A percentile compares a stretch with the other conserved stretches of the same genome.
Evolutionary conservation across 1,140 invertebrate species (phyloP).

Genomic region (Chrysomallon squamiferum): DNA sequence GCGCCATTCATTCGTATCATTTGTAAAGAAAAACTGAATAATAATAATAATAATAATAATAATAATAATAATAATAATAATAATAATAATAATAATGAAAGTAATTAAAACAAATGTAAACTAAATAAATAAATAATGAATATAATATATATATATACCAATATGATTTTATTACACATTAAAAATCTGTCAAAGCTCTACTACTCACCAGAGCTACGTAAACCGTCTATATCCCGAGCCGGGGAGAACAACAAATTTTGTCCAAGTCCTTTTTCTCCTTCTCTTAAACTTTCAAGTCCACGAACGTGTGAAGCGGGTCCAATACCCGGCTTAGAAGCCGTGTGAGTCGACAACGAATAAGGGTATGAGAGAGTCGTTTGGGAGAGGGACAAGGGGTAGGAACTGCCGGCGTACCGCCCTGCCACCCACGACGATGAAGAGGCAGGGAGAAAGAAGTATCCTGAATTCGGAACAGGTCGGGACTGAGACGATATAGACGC

Average conservation of each 20-base stretch:
- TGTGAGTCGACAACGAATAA: constrained; percentile 40
- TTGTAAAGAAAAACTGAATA: too few species aligned
- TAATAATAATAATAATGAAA: too few species aligned
- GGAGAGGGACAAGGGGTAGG: constrained; percentile 35
- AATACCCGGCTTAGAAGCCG: constrained; percentile 22
- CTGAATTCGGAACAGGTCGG: constrained; percentile 19
- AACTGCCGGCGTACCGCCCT: constrained; percentile 26
- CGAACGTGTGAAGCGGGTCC: constrained; percentile 18
- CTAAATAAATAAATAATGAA: too few species aligned
- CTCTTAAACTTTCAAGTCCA: constrained; percentile 15
- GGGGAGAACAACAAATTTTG: constrained; percentile 29
- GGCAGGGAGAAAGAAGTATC: constrained; percentile 30
- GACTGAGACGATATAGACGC: constrained; percentile 13
- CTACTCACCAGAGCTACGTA: constrained; percentile 23
- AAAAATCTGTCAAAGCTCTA: too few species aligned
- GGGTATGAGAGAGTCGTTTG: constrained; percentile 49
- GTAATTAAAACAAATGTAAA: too few species aligned
- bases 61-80: too few species aligned
- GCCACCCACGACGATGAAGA: constrained; percentile 24
- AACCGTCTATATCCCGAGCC: constrained; percentile 34
- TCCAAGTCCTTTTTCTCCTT: constrained; percentile 2
- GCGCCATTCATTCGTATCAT: too few species aligned
- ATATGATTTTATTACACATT: too few species aligned
- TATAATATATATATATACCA: too few species aligned
- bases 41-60: too few species aligned